These are phyloP conservation scores for Drosophila diplacantha DNA, from an alignment of 2,888 invertebrate genomes.

Conservation along the genomic window DNA sequence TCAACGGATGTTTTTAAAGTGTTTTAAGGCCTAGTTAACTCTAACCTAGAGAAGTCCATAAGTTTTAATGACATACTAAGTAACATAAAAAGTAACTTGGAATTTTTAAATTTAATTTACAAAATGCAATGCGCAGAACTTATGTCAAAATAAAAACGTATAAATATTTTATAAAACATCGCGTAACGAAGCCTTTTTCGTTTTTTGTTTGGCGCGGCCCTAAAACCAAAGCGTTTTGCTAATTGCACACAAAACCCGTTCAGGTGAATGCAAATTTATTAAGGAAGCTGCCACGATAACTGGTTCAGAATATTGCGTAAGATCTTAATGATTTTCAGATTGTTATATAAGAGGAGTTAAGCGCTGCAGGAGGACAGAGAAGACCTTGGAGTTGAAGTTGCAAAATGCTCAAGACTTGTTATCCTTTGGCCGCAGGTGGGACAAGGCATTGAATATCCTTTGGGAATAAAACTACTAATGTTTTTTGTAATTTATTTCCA, in stretches of 20 bases:
- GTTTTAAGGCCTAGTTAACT: conserved; percentile 45
- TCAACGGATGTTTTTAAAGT: conserved; percentile 23
- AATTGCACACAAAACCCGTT: conserved; percentile 17
- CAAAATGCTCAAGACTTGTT: conserved; percentile 55
- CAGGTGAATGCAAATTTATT: conserved; percentile 40
- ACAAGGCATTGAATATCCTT: not conserved
- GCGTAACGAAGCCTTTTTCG: conserved; percentile 18
- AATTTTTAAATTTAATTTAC: conserved; percentile 55
- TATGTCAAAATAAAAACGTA: conserved; percentile 45
- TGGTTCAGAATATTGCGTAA: conserved; percentile 18
- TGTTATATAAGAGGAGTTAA: conserved; percentile 46
- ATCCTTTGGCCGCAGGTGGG: conserved; percentile 65
- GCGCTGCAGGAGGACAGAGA: conserved; percentile 50
- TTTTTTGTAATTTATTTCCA: conserved; percentile 19
- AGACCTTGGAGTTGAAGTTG: conserved; percentile 34
- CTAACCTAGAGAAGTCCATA: conserved; percentile 49
- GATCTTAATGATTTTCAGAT: conserved; percentile 5
- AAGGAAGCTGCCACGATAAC: conserved; percentile 42
- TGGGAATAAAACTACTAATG: rapidly evolving
- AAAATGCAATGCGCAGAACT: conserved; percentile 33
- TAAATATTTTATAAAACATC: conserved; percentile 51
- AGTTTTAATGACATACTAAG: conserved; percentile 36
- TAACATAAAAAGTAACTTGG: conserved; percentile 4
- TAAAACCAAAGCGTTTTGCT: conserved; percentile 14
- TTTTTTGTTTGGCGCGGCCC: not conserved